Percentiles rank a stretch among this genome's conserved stretches.
Evolutionary conservation across 2,797 vertebrate species (phyloP).

Genomic region (Percopsis omiscomaycus): DNA sequence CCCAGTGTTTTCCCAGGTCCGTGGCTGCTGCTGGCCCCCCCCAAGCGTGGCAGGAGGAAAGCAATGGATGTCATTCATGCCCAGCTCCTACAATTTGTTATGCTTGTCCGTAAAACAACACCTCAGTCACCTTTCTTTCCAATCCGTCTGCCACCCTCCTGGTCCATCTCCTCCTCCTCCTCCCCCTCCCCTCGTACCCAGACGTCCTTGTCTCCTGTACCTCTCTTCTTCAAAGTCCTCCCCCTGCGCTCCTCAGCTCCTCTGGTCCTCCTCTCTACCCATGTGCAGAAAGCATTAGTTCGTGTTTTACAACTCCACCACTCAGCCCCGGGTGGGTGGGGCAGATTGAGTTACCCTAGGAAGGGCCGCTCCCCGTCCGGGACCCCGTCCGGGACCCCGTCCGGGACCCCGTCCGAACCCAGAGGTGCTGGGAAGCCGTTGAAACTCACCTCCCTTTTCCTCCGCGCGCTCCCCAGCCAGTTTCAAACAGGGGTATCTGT

Average conservation of each 20-base stretch:
- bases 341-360: conserved; percentile 38
- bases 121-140: conserved; percentile 9
- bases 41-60: conserved; percentile 27
- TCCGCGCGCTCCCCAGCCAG: neutral
- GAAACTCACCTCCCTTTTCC: conserved; percentile 28
- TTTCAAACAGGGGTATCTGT: no score
- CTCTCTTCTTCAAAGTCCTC: conserved; percentile 13
- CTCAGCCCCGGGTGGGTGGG: neutral
- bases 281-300: conserved; percentile 63
- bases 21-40: neutral
- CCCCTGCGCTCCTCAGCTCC: conserved; percentile 23
- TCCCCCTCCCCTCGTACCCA: neutral
- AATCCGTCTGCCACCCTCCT: conserved; percentile 10
- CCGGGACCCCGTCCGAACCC: conserved; percentile 19
- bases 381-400: conserved; percentile 24
- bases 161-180: conserved; percentile 1
- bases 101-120: neutral
- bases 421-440: conserved; percentile 9
- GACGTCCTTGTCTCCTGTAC: conserved; percentile 1
- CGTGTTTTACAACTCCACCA: conserved; percentile 8
- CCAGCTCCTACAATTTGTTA: conserved; percentile 1
- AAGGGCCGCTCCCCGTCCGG: conserved; percentile 40
- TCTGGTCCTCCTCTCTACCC: conserved; percentile 38
- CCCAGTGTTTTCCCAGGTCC: conserved; percentile 6
- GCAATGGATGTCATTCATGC: conserved; percentile 34